Evolutionary conservation across 2,113 vertebrate species (phyloP), one percentile per base, ranked within the genome.

Genomic region (Anhinga rufa): DNA sequence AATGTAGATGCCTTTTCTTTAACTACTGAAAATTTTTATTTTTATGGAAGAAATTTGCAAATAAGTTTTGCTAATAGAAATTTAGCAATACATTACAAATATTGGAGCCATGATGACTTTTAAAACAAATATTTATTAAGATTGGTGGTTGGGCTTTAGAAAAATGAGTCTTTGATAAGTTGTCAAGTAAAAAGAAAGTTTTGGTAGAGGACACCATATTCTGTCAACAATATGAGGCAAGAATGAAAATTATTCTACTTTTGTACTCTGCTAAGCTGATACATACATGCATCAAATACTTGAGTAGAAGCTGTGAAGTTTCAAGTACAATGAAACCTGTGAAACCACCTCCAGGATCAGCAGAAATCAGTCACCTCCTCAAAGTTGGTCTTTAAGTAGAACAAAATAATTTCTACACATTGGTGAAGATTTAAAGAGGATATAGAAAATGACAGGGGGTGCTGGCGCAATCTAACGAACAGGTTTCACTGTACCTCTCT

Each of bases 281-380:
- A 88, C 52, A 68, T 72, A 92, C 81, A 88, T 42, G 68, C 89
- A 95, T 90, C 93, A 96, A 52, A 92, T 95, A 90, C 79, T 91
- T 97, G 91, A 90, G 94, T 66, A 89, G 75, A 95, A 94, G 78
- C 97, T 96, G 96, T 97, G 97, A 97, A 97, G 95, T 97, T 97
- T 97, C 94, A 95, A 97, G 94, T 97, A 97, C 97, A 95, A 95
- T 97, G 95, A 95, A 97, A 97, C 89, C 95, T 97, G 96, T 96
- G 97, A 97, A 97, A 94, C 94, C 92, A 96, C 94, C 96, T 97
- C 94, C 94, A 95, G 97, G 97, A 95, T 95, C 95, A 97, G 96
- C 95, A 97, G 84, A 92, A 96, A 95, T 92, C 95, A 90, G 87
- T 97, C 91, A 95, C 82, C 89, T 95, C 94, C 94, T 95, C 75